phyloP scores from a whole-genome alignment of 2,888 invertebrate genomes.

The Chaitophorus viminalis region DNA sequence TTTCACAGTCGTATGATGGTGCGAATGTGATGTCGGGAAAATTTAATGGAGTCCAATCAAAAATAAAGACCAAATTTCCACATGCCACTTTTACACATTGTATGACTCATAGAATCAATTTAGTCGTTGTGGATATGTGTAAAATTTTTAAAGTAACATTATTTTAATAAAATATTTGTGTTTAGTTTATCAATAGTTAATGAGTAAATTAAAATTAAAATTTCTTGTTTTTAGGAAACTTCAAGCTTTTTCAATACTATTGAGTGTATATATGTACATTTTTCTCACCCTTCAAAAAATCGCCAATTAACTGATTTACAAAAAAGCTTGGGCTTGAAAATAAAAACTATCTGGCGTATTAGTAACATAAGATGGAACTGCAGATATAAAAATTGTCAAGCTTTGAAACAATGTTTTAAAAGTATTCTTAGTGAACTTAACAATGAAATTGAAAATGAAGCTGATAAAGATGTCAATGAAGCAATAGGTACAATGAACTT shows the following conservation, averaged over 20 bases:
- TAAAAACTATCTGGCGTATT: not conserved
- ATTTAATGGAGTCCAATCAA: constrained; percentile 19
- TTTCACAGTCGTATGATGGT: constrained; percentile 19
- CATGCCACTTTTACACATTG: not conserved
- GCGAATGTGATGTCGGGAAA: not conserved
- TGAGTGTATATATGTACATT: constrained; percentile 9
- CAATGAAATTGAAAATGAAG: constrained; percentile 16
- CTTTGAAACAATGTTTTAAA: constrained; percentile 9
- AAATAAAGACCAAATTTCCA: constrained; percentile 10
- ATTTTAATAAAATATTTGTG: not conserved
- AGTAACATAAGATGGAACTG: constrained; percentile 14
- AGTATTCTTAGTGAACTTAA: not conserved
- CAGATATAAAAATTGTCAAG: not conserved
- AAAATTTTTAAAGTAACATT: constrained; percentile 5
- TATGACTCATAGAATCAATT: constrained; percentile 18
- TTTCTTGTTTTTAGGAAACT: constrained; percentile 13
- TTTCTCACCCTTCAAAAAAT: constrained; percentile 18
- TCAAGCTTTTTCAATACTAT: not conserved
- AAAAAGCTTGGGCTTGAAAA: constrained; percentile 4
- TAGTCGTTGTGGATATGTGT: constrained; percentile 9
- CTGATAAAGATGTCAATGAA: constrained; percentile 18
- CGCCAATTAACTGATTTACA: too few species aligned
- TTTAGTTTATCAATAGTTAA: not conserved
- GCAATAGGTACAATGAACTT: not conserved
- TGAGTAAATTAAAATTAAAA: not conserved